phyloP scores from a whole-genome alignment of 2,888 invertebrate species.

The Limnephilus lunatus region DNA sequence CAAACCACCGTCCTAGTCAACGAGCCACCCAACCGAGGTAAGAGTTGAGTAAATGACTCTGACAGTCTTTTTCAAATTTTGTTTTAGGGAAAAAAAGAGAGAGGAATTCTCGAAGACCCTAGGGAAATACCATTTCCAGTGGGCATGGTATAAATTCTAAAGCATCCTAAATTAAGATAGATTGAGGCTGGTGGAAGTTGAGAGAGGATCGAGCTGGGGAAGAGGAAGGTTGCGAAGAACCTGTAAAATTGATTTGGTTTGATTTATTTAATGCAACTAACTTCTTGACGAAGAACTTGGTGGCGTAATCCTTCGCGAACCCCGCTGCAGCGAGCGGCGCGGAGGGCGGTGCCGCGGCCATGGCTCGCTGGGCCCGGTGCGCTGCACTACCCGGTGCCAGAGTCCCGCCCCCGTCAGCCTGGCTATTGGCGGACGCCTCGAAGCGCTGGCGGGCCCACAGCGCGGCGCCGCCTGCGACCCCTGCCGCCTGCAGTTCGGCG shows the following conservation, averaged over 20 bases:
- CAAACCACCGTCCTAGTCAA: no score
- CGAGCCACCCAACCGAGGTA: no score
- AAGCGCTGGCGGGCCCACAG: constrained; percentile 77
- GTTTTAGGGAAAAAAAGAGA: no score
- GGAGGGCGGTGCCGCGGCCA: constrained; percentile 80
- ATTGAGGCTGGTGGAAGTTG: no score
- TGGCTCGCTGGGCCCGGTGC: constrained; percentile 83
- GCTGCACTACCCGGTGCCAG: constrained; percentile 79
- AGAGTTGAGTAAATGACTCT: no score
- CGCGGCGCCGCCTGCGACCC: constrained; percentile 78
- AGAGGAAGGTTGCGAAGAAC: no score
- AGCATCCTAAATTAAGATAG: no score
- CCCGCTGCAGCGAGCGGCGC: constrained; percentile 82
- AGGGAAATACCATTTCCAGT: no score
- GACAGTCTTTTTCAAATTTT: no score
- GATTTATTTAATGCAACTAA: constrained; percentile 68
- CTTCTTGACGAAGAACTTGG: constrained; percentile 77
- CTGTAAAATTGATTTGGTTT: background rate
- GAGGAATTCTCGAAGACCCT: no score
- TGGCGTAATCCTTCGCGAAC: constrained; percentile 83
- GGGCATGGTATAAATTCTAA: no score
- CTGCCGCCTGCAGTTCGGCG: constrained; percentile 70
- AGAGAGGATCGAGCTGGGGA: no score
- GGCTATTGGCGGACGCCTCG: constrained; percentile 70
- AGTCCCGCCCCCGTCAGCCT: constrained; percentile 70